Base-by-base conservation (phyloP, 2,888 invertebrate genomes). In the Drosophila demipolita region DNA sequence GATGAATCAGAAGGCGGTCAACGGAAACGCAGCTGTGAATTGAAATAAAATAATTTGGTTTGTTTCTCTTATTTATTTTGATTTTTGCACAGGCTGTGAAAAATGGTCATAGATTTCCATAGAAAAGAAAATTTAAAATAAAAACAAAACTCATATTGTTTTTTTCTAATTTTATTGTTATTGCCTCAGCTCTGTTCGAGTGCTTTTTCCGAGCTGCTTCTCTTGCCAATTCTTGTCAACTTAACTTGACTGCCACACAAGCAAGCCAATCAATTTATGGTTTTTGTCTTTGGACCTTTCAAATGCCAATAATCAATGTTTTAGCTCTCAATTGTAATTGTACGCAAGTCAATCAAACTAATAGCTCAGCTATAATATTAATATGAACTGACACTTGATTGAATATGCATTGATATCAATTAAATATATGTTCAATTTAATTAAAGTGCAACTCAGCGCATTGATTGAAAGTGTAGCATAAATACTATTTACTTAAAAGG, bases 1-100 rank as follows among this genome's bases (percentile, higher is more conserved):
- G 69, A 78, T 84, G 83, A 84, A 69, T 87, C 85, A 82, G 79
- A 81, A 75, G 78, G 63, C 85, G 81, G 83, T 72, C 84, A 88
- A 72, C 88, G 88, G 83, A 83, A 87, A 87, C 77, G 63, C 83
- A 73, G 73, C 71, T 74, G 79, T 55, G 53, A 80, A 73, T 73
- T 52, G 53, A 48, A 63, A 59, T 53, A 69, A 66, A 61, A 66
- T 64, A 66, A 45, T 68, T 40, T 59, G 54, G 62, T 53, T 63
- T 67, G 11, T 48, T 65, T 42, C 45, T 52, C 48, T 55, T 57
- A 62, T 58, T 67, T 62, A 26, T 58, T 61, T 49, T 33, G 48
- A 12, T 64, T 60, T 55, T 72, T 68, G 78, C 71, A 59, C 60
- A 63, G 52, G 63, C 66, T 58, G 54, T 59, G 63, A 68, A 61